phyloP scores from a whole-genome alignment of 2,797 vertebrate genomes.

The Alauda arvensis region DNA sequence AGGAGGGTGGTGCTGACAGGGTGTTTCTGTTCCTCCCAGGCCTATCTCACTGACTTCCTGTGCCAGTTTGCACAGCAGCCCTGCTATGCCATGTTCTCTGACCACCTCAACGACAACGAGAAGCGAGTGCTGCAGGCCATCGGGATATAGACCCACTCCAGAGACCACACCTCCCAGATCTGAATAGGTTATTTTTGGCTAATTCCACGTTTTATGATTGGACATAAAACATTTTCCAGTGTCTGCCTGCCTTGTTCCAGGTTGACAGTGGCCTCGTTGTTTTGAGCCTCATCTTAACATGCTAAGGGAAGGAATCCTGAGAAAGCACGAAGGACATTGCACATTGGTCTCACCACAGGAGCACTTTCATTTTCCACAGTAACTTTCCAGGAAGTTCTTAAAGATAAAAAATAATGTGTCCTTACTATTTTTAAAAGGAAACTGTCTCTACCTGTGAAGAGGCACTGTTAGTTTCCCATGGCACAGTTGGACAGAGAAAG shows the following conservation, averaged over 20 bases:
- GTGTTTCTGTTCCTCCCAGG: slow-evolving; percentile 70
- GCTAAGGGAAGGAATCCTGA: slow-evolving; percentile 30
- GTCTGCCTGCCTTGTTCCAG: slow-evolving; percentile 43
- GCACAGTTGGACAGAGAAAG: slow-evolving; percentile 9
- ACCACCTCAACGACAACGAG: slow-evolving; percentile 91
- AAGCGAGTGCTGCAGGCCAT: slow-evolving; percentile 91
- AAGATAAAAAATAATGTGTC: slow-evolving; percentile 11
- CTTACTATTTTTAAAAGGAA: slow-evolving; percentile 50
- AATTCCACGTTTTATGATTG: slow-evolving; percentile 56
- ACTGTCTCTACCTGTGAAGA: slow-evolving; percentile 36
- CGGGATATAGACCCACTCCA: slow-evolving; percentile 78
- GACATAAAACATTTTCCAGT: slow-evolving; percentile 49
- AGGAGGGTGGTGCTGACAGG: background rate
- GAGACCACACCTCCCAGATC: background rate
- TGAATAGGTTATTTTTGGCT: background rate
- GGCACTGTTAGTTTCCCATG: slow-evolving; percentile 28
- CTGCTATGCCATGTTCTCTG: slow-evolving; percentile 93
- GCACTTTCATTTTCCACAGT: slow-evolving; percentile 60
- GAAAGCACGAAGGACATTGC: slow-evolving; percentile 37
- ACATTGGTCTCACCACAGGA: slow-evolving; percentile 47
- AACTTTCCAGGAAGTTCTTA: slow-evolving; percentile 49
- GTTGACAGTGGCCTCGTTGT: background rate
- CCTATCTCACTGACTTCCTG: slow-evolving; percentile 95
- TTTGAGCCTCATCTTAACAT: slow-evolving; percentile 36
- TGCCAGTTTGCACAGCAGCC: slow-evolving; percentile 97